Base-by-base conservation (phyloP, 1,140 invertebrate genomes). In the Heliothis subflexa region DNA sequence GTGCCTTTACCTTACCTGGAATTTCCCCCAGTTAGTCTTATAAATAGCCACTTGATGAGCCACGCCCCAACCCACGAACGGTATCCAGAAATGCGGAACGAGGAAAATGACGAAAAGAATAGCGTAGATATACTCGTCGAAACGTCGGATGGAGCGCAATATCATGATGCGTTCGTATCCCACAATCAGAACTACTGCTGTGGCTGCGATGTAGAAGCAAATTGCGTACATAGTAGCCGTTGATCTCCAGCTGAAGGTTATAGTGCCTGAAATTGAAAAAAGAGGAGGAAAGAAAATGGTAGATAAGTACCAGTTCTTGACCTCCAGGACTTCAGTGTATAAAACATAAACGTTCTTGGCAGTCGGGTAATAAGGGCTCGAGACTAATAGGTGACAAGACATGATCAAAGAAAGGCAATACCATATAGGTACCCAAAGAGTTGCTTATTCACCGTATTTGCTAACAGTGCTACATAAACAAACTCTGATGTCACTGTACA, bases 71-170 rank as follows among this genome's bases (percentile, higher is more conserved):
- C 96, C 96, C n/a, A 96, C 95, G 85, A 95, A 96, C 0, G 96
- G 96, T 55, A 96, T 95, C 95, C 95, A 96, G 87, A 96, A 96
- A 84, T 96, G 96, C 0, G 96, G 96, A 3, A 96, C 91, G 16
- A 96, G 89, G 85, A 95, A 96, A n/a, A 96, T 93, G 5, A 96
- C 91, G 80, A 96, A 96, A 21, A 96, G 90, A 70, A 96, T 94
- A 1, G 95, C 95, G 83, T 96, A 96, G 79, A 96, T 96, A 80
- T 96, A 96, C 78, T 96, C 96, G 83, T 96, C 96, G 78, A 96
- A 96, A 86, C 95, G 95, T 81, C 92, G 93, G 61, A 95, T 96
- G 12, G 94, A 95, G 12, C 92, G 86, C 13, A 96, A 81, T 76
- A 96, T 96, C 83, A 93, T 89, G 10, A 96, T 80, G 9, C 96